Base-by-base conservation (phyloP, 2,797 vertebrate genomes). In the Buceros bicornis region DNA sequence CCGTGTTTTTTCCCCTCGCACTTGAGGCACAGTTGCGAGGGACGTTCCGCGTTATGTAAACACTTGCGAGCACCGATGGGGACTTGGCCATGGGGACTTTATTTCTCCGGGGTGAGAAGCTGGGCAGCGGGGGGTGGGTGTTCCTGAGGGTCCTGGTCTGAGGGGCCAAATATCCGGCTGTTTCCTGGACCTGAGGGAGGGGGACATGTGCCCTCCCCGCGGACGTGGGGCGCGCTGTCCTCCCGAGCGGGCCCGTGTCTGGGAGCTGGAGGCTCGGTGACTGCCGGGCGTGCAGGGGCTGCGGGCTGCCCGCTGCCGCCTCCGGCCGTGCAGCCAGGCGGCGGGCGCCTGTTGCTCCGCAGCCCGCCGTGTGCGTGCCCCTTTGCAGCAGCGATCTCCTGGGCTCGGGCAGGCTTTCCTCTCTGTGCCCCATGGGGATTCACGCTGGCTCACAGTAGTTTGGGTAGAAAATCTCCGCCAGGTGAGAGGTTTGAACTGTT, bases 161-260 rank as follows among this genome's bases (percentile, higher is more conserved):
- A 50, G 66, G 4, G 77, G 74, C 93, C 97, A 97, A 98, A 97
- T 98, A 97, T 98, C 97, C 97, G 47, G 83, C 86, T 87, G 97
- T 98, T 97, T 97, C 97, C 97, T 67, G 97, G 97, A 45, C 97
- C n/a, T n/a, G n/a, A 35, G 95, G 56, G 8, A 8, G 56, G 83
- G 72, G 87, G 72, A 89, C 93, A 62, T 84, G 93, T 91, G 88
- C 90, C 12, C 92, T 93, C 82, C 69, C 93, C 82, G 7, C 10
- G 21, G 48, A 24, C 11, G 50, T 61, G 92, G 76, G 79, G 94
- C 82, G 74, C n/a, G 96, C 96, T 60, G 1, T 82, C 29, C 64
- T 77, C 78, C 83, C n/a, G 50, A 14, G 58, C 53, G 57, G n/a
- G 64, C 90, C 81, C 88, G 3, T 22, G 77, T 83, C 94, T 79